These are phyloP conservation scores for Peromyscus aztecus DNA, from an alignment of 2,797 vertebrate species.

Conservation along the genomic window DNA sequence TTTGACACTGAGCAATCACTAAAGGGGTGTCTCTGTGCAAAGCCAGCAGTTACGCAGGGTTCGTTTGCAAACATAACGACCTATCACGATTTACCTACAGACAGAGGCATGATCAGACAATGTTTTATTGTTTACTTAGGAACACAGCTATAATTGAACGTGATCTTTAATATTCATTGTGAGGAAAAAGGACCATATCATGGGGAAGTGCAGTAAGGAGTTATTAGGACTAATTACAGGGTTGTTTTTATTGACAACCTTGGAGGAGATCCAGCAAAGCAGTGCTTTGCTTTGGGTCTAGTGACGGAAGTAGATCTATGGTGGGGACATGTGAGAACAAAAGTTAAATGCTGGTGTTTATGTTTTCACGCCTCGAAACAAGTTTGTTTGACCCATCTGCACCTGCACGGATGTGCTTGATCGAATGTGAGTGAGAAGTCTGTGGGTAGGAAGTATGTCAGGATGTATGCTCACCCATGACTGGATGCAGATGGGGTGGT, in stretches of 20 bases:
- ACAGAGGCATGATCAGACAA: slow-evolving; percentile 16
- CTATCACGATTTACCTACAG: background rate
- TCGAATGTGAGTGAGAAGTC: background rate
- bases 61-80: background rate
- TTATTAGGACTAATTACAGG: background rate
- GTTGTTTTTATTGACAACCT: background rate
- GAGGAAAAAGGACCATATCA: background rate
- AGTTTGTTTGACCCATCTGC: background rate
- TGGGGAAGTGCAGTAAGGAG: background rate
- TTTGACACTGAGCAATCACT: background rate
- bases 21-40: background rate
- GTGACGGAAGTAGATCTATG: background rate
- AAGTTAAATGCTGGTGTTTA: background rate
- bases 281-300: background rate
- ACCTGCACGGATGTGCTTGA: background rate
- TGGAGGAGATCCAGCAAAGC: background rate
- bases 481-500: background rate
- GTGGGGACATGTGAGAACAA: background rate
- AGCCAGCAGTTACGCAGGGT: background rate
- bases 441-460: background rate
- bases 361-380: background rate
- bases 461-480: background rate
- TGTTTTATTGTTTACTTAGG: background rate
- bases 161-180: background rate
- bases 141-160: background rate